Evolutionary conservation across 1,140 invertebrate genomes (phyloP).

Genomic region (Aphelenchoides besseyi): DNA sequence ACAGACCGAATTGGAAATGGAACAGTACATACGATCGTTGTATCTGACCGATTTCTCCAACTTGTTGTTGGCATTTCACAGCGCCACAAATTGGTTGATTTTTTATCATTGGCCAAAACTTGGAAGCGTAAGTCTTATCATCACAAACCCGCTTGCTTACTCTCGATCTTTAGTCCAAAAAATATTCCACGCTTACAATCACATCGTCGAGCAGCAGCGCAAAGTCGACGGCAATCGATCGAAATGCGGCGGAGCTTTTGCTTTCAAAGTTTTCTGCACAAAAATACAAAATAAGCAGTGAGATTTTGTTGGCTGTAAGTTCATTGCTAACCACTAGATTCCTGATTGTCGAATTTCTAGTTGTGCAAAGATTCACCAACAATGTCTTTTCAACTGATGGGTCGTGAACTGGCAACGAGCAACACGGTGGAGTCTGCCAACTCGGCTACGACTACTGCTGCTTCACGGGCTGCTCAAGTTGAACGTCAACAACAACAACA

Average conservation of each 20-base stretch:
- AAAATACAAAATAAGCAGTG: conserved; percentile 37
- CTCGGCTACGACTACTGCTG: not conserved
- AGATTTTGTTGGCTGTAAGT: conserved; percentile 36
- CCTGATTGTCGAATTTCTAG: conserved; percentile 21
- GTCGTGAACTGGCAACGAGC: not conserved
- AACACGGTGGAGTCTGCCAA: too few relatives aligned
- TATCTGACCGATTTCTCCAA: conserved; percentile 61
- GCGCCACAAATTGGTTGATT: conserved; percentile 58
- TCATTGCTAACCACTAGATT: not conserved
- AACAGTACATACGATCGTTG: conserved; percentile 55
- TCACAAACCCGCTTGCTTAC: conserved; percentile 4
- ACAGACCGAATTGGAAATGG: conserved; percentile 51
- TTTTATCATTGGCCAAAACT: conserved; percentile 57
- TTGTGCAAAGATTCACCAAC: conserved; percentile 28
- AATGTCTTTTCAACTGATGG: conserved; percentile 16
- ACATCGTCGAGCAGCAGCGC: conserved; percentile 29
- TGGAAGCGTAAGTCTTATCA: conserved; percentile 19
- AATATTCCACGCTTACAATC: conserved; percentile 29
- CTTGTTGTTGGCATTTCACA: conserved; percentile 46
- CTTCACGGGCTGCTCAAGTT: conserved; percentile 22
- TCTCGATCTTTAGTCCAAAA: conserved; percentile 28
- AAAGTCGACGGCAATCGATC: conserved; percentile 37
- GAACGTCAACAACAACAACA: conserved; percentile 21
- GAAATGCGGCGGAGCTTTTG: conserved; percentile 33
- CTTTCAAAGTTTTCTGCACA: conserved; percentile 35